Evolutionary conservation across 2,797 vertebrate genomes (phyloP).

Genomic region (Podarcis lilfordi): DNA sequence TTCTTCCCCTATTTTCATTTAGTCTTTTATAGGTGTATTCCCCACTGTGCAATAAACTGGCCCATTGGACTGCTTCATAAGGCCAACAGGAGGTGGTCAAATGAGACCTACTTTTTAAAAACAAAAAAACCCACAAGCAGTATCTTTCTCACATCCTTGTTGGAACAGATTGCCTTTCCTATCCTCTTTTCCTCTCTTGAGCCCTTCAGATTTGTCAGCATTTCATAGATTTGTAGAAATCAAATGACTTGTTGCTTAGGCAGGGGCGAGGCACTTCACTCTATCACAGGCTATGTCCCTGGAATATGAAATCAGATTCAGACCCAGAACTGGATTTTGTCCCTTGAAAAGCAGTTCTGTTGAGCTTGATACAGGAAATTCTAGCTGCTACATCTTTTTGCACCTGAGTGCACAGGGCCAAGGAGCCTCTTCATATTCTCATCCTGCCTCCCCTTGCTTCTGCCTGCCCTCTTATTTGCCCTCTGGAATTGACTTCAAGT

Average conservation of each 20-base stretch:
- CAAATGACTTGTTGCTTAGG: background rate
- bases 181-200: background rate
- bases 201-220: background rate
- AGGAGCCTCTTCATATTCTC: background rate
- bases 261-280: background rate
- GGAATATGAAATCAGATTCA: background rate
- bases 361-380: background rate
- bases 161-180: too few relatives aligned
- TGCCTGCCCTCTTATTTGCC: background rate
- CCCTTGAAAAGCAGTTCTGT: background rate
- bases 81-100: background rate
- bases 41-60: background rate
- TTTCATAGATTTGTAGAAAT: background rate
- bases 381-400: background rate
- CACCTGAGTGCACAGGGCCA: background rate
- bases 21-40: background rate
- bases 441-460: background rate
- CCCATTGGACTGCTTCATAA: background rate
- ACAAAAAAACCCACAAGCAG: background rate
- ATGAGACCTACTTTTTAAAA: background rate
- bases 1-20: background rate
- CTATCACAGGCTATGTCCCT: background rate
- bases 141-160: background rate
- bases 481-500: background rate
- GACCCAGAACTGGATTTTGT: background rate